A percentile compares a stretch with the other conserved stretches of the same genome.
These are phyloP conservation scores for Acromyrmex echinatior DNA, from an alignment of 1,140 invertebrate species.

Conservation along the genomic window DNA sequence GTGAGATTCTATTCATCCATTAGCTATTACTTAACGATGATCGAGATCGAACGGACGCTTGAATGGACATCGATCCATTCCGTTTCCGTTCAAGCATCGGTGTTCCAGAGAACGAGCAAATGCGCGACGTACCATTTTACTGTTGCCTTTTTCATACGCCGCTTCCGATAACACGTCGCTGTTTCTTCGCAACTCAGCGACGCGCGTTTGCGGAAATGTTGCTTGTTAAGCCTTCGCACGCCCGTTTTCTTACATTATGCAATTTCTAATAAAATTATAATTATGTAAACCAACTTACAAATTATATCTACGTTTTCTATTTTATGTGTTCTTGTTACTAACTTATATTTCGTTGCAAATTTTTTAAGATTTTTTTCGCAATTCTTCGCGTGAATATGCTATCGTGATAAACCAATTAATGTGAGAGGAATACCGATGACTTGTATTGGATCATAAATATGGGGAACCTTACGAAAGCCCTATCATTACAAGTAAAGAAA, in stretches of 20 bases:
- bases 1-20: neutral
- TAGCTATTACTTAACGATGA: slow-evolving; percentile 61
- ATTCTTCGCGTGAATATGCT: neutral
- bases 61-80: slow-evolving; percentile 55
- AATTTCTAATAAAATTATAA: slow-evolving; percentile 31
- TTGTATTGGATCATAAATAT: slow-evolving; percentile 5
- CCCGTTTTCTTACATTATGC: slow-evolving; percentile 5
- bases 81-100: slow-evolving; percentile 13
- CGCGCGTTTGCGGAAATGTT: slow-evolving; percentile 26
- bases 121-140: slow-evolving; percentile 68
- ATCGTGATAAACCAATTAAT: neutral
- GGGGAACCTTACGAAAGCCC: slow-evolving; percentile 22
- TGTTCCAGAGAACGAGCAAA: slow-evolving; percentile 67
- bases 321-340: neutral
- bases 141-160: slow-evolving; percentile 51
- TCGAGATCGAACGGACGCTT: slow-evolving; percentile 50
- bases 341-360: neutral
- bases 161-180: slow-evolving; percentile 60
- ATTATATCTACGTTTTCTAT: neutral
- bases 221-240: neutral
- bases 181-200: slow-evolving; percentile 4
- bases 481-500: slow-evolving; percentile 29
- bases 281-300: neutral
- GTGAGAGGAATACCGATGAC: neutral
- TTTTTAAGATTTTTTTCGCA: neutral